A percentile compares a stretch with the other conserved stretches of the same genome.
These are phyloP conservation scores for Nothobranchius kuhntae DNA, from an alignment of 2,113 vertebrate genomes.

Conservation along the genomic window DNA sequence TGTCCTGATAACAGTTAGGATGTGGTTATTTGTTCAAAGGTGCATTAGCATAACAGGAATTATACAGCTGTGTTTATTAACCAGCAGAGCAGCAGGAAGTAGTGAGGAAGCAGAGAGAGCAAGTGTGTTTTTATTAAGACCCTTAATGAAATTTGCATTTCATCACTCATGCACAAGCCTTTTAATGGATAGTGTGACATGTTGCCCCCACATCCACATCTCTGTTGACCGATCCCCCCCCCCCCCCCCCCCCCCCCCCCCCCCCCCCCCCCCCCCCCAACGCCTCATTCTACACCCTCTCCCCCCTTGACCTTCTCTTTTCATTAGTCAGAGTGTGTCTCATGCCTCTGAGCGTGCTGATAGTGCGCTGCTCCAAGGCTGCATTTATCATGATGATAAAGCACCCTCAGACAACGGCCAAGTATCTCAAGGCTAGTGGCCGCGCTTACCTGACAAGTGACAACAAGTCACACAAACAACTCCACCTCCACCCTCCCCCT, in stretches of 20 bases:
- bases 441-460: conserved; percentile 70
- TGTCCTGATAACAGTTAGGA: conserved; percentile 29
- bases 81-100: too few relatives aligned
- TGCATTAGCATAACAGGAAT: conserved; percentile 11
- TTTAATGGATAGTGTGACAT: conserved; percentile 50
- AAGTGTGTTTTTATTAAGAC: not conserved
- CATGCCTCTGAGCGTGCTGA: conserved; percentile 74
- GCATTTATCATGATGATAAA: conserved; percentile 78
- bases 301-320: conserved; percentile 78
- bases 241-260: conserved; percentile 18
- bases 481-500: conserved; percentile 36
- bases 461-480: conserved; percentile 70
- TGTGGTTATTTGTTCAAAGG: conserved; percentile 15
- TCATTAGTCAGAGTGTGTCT: conserved; percentile 80
- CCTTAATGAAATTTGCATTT: conserved; percentile 19
- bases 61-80: too few relatives aligned
- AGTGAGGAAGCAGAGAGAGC: not conserved
- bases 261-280: conserved; percentile 18
- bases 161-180: conserved; percentile 15
- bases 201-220: conserved; percentile 61
- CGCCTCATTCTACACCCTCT: conserved; percentile 35
- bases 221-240: conserved; percentile 47
- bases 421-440: conserved; percentile 77
- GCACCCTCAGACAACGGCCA: conserved; percentile 74
- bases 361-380: conserved; percentile 76